These are phyloP conservation scores for Stenurella melanura DNA, from an alignment of 2,888 invertebrate genomes.

Conservation along the genomic window DNA sequence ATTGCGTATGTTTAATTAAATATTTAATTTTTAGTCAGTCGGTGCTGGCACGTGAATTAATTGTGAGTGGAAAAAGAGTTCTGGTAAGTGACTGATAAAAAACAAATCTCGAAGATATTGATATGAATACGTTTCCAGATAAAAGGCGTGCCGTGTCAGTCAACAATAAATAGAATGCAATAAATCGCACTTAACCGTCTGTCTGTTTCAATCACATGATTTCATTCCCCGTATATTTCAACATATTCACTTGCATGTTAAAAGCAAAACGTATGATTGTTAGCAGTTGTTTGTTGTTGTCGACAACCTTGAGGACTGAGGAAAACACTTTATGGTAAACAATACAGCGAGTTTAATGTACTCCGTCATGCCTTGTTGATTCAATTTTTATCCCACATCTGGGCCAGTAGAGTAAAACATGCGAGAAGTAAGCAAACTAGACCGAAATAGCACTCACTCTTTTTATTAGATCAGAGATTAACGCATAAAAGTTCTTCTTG, in stretches of 20 bases:
- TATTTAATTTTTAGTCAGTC: no score
- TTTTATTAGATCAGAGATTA: neutral
- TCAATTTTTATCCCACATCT: conserved; percentile 51
- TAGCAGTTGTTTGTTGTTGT: conserved; percentile 43
- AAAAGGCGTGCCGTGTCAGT: conserved; percentile 2
- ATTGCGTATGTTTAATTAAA: no score
- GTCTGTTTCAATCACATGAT: conserved; percentile 10
- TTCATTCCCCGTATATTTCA: conserved; percentile 9
- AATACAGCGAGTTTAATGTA: conserved; percentile 57
- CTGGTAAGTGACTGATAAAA: neutral
- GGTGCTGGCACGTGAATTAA: neutral
- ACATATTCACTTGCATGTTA: conserved; percentile 1
- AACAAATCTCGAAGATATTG: neutral
- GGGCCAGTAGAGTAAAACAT: conserved; percentile 55
- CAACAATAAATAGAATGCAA: conserved; percentile 21
- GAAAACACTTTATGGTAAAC: conserved; percentile 56
- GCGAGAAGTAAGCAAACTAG: conserved; percentile 18
- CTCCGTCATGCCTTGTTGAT: conserved; percentile 54
- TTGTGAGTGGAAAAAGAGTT: neutral
- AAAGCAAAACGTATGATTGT: conserved; percentile 34
- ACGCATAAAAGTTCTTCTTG: neutral
- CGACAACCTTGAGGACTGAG: conserved; percentile 54
- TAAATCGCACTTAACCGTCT: conserved; percentile 24
- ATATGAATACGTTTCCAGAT: neutral
- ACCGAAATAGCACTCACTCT: conserved; percentile 21